Evolutionary conservation across 2,113 vertebrate species (phyloP).

Genomic region (Plecotus auritus): DNA sequence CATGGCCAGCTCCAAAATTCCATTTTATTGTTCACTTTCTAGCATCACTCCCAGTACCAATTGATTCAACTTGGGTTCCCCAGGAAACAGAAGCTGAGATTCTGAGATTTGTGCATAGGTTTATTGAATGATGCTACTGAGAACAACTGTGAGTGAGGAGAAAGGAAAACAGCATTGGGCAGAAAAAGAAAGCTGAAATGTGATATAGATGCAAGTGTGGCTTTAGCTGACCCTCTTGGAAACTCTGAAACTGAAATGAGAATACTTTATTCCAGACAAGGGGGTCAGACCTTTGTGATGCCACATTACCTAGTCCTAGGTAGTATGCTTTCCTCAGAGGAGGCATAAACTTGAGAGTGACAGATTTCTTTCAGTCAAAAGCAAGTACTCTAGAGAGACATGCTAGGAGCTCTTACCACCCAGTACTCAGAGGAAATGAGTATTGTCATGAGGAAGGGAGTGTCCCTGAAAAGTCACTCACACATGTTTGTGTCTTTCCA

Average conservation of each 20-base stretch:
- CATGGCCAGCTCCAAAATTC: background rate
- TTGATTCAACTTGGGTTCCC: background rate
- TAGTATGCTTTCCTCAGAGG: rapidly evolving
- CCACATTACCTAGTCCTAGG: background rate
- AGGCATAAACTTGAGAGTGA: background rate
- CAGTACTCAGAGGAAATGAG: background rate
- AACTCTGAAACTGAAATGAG: background rate
- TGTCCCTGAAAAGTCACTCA: background rate
- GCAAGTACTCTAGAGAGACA: background rate
- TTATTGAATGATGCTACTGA: background rate
- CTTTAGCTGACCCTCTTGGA: background rate
- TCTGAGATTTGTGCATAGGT: background rate
- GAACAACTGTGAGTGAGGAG: background rate
- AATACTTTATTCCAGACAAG: background rate
- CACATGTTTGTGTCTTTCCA: background rate
- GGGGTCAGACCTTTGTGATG: background rate
- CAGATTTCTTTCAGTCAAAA: background rate
- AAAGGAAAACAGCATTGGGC: background rate
- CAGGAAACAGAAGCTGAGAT: background rate
- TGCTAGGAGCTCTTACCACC: background rate
- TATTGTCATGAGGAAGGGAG: background rate
- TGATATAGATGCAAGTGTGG: background rate
- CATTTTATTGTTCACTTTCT: background rate
- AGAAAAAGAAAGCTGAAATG: background rate
- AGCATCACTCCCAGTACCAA: background rate